These are phyloP conservation scores for Spea bombifrons DNA, from an alignment of 2,113 vertebrate species.

Conservation along the genomic window DNA sequence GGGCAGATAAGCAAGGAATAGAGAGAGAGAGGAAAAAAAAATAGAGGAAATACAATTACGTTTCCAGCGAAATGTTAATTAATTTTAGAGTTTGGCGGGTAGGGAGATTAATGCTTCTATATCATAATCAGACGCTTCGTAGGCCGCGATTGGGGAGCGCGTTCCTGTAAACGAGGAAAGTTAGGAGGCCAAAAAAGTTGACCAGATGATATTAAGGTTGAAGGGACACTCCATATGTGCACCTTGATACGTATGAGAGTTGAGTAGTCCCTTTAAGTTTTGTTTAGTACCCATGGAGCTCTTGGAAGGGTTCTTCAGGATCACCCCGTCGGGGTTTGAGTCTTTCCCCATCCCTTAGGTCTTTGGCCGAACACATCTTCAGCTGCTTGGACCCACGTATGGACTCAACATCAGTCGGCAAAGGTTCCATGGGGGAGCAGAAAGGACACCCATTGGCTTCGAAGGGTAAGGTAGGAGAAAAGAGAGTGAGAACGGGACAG, in stretches of 20 bases:
- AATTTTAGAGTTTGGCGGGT: slow-evolving; percentile 31
- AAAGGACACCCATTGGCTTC: too few relatives aligned
- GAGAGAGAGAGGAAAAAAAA: not conserved
- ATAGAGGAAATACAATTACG: not conserved
- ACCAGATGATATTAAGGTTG: not conserved
- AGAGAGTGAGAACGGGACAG: too few relatives aligned
- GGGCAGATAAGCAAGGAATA: slow-evolving; percentile 10
- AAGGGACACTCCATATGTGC: not conserved
- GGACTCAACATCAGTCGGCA: too few relatives aligned
- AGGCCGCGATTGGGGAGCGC: not conserved
- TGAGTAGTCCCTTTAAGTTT: too few relatives aligned
- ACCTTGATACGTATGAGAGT: not conserved
- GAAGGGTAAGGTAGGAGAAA: too few relatives aligned
- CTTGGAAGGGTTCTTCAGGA: too few relatives aligned
- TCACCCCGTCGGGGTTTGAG: too few relatives aligned
- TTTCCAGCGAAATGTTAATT: slow-evolving; percentile 16
- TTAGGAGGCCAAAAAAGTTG: not conserved
- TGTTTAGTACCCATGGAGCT: too few relatives aligned
- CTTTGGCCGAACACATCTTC: too few relatives aligned
- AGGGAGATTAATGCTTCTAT: slow-evolving; percentile 21
- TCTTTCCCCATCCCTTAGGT: too few relatives aligned
- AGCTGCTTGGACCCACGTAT: too few relatives aligned
- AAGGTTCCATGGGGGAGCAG: too few relatives aligned
- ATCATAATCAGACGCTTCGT: slow-evolving; percentile 29
- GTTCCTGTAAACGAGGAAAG: not conserved